phyloP scores from a whole-genome alignment of 2,797 vertebrate genomes.

The Falco naumanni region DNA sequence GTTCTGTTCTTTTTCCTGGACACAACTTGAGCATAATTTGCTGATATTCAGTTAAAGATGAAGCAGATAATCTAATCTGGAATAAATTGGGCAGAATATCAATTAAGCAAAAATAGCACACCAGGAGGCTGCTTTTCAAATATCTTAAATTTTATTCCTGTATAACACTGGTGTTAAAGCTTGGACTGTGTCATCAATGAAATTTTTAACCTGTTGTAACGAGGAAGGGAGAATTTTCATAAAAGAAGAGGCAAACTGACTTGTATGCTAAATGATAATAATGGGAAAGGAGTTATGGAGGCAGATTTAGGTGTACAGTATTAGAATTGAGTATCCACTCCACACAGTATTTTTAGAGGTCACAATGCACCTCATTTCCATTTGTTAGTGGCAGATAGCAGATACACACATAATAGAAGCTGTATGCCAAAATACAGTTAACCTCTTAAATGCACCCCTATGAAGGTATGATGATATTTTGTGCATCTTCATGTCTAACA shows the following conservation, averaged over 20 bases:
- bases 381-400: not conserved
- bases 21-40: not conserved
- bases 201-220: not conserved
- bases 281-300: not conserved
- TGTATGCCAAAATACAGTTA: not conserved
- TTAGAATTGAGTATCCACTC: not conserved
- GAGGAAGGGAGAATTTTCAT: not conserved
- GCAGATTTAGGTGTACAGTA: not conserved
- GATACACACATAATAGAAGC: fast-evolving
- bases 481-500: not conserved
- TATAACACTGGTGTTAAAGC: not conserved
- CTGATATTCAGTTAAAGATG: not conserved
- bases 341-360: not conserved
- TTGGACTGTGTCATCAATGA: not conserved
- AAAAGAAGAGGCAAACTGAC: not conserved
- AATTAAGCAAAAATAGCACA: not conserved
- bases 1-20: not conserved
- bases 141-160: not conserved
- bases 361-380: not conserved
- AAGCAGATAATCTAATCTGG: not conserved
- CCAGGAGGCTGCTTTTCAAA: not conserved
- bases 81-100: not conserved
- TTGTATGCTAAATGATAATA: not conserved
- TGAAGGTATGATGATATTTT: fast-evolving
- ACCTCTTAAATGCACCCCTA: not conserved